Evolutionary conservation across 2,113 vertebrate genomes (phyloP).

Genomic region (Oncorhynchus masou): DNA sequence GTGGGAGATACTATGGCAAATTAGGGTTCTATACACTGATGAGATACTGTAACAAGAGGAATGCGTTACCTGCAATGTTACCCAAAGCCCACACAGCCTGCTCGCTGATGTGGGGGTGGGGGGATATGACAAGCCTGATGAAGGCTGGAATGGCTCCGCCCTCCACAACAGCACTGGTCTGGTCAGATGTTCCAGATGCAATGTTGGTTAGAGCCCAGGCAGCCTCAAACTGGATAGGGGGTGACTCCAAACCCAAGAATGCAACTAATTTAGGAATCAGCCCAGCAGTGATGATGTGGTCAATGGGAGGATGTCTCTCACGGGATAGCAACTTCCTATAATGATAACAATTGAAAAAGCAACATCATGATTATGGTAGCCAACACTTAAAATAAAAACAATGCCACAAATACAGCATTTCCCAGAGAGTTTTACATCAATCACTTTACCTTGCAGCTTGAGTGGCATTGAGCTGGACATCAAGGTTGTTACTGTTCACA

Average conservation of each 20-base stretch:
- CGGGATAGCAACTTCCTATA: conserved; percentile 92
- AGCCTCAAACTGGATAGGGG: conserved; percentile 94
- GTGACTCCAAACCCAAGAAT: conserved; percentile 84
- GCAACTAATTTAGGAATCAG: conserved; percentile 89
- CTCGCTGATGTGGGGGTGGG: conserved; percentile 76
- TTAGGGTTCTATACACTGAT: not conserved
- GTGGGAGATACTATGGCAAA: not conserved
- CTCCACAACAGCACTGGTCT: conserved; percentile 92
- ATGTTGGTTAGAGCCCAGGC: conserved; percentile 99
- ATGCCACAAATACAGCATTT: not conserved
- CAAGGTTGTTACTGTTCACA: conserved; percentile 77
- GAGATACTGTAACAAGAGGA: not conserved
- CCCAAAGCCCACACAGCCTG: conserved; percentile 78
- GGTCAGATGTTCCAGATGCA: conserved; percentile 90
- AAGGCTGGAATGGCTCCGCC: conserved; percentile 89
- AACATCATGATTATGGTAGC: too few species aligned
- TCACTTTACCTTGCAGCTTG: conserved; percentile 89
- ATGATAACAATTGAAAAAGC: not conserved
- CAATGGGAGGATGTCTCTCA: conserved; percentile 93
- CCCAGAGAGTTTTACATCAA: not conserved
- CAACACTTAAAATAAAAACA: not conserved
- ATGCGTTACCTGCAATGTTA: conserved; percentile 73
- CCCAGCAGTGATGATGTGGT: conserved; percentile 88
- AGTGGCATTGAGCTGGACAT: conserved; percentile 89
- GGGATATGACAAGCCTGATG: conserved; percentile 65